Base-by-base conservation (phyloP, 2,888 invertebrate species). In the Anoplius nigerrimus region DNA sequence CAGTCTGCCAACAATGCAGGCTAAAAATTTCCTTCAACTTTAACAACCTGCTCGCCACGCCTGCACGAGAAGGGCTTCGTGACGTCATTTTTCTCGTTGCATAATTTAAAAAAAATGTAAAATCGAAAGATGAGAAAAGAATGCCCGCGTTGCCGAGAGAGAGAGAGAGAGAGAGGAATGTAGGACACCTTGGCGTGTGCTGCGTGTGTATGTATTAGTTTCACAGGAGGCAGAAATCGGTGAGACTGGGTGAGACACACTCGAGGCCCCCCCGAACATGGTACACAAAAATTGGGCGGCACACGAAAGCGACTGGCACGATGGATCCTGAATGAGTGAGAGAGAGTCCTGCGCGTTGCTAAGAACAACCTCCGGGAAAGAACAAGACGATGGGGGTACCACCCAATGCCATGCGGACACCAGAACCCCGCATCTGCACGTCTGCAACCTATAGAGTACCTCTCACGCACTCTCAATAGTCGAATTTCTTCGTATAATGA, bases 121-220 rank as follows among this genome's bases (percentile, higher is more conserved):
- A 24, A 24, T 24, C 27, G 6, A 27, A 6, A 27, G 27, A 2
- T 27, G 4, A 27, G 27, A 27, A 27, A 27, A 27, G 27, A n/a
- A n/a, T n/a, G n/a, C n/a, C n/a, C n/a, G 42, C 8, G 8, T 42
- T 42, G 13, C 6, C 42, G n/a, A n/a, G n/a, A n/a, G n/a, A n/a
- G n/a, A n/a, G n/a, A n/a, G n/a, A n/a, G n/a, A n/a, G n/a, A n/a
- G 48, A 48, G 48, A 18, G 21, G 61, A 69, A 64, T 20, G 60
- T 73, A 74, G 79, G 83, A 82, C 82, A 83, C 85, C 81, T 87
- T 87, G 86, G 87, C 88, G 87, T 86, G 86, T 85, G 87, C 84
- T 87, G 88, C 88, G 87, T 87, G 88, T 88, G 88, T 88, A 89
- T 89, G 82, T 88, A 85, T 89, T 88, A 89, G 88, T 89, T 89